A percentile compares a stretch with the other conserved stretches of the same genome.
Evolutionary conservation across 2,113 vertebrate species (phyloP).

Genomic region (Burhinus oedicnemus): DNA sequence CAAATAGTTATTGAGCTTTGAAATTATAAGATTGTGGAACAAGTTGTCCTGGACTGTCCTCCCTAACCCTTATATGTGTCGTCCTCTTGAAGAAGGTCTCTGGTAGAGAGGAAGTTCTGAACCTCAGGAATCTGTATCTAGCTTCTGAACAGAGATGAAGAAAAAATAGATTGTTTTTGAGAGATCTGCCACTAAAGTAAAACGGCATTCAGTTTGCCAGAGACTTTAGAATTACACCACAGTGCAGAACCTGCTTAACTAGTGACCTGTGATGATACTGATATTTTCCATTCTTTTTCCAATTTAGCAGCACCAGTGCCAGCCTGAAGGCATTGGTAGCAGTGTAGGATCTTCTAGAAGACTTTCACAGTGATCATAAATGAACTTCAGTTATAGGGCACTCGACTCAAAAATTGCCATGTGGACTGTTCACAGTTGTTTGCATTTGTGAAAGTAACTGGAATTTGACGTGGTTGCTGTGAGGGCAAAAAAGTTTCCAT

Average conservation of each 20-base stretch:
- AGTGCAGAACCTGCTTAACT: background rate
- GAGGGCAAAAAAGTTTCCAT: background rate
- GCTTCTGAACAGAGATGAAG: background rate
- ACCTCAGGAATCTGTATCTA: background rate
- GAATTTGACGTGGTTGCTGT: background rate
- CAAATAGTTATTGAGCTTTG: background rate
- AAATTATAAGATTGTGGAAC: background rate
- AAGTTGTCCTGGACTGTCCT: background rate
- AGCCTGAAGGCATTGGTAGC: background rate
- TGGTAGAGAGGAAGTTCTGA: background rate
- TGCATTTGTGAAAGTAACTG: background rate
- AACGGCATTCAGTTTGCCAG: background rate
- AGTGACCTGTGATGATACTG: accelerated
- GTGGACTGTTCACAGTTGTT: background rate
- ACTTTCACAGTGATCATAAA: background rate
- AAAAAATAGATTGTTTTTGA: background rate
- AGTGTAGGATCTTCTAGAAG: background rate
- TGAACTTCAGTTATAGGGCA: background rate
- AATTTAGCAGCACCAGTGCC: too few species aligned
- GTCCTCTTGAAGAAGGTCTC: background rate
- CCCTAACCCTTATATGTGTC: background rate
- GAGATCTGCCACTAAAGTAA: background rate
- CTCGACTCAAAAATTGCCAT: background rate
- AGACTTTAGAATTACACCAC: background rate
- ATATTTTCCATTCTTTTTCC: background rate